A percentile compares a stretch with the other conserved stretches of the same genome.
These are phyloP conservation scores for Mesitornis unicolor DNA, from an alignment of 2,113 vertebrate species.

Conservation along the genomic window DNA sequence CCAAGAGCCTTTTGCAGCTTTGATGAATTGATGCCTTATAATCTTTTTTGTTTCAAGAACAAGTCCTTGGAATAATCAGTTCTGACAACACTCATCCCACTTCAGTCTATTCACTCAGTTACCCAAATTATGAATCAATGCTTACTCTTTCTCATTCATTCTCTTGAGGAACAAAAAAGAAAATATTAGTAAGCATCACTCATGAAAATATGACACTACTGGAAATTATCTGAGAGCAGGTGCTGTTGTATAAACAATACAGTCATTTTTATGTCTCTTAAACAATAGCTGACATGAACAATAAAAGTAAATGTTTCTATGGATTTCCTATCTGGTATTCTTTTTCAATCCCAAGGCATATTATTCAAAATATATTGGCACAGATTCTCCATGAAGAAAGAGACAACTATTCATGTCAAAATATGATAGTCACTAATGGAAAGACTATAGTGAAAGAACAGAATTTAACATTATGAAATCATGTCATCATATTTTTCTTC, in stretches of 20 bases:
- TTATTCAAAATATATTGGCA: background rate
- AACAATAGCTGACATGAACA: constrained; percentile 5
- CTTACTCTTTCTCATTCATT: background rate
- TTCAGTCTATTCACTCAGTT: background rate
- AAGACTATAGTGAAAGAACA: background rate
- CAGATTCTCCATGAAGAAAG: background rate
- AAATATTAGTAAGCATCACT: background rate
- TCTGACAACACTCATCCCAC: background rate
- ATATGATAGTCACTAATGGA: background rate
- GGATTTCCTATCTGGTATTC: constrained; percentile 14
- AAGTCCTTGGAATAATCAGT: background rate
- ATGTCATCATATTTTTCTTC: background rate
- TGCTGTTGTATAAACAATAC: background rate
- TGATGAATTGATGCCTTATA: background rate
- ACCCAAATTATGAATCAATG: background rate
- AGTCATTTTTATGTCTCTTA: constrained; percentile 4
- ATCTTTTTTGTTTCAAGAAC: background rate
- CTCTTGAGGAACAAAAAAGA: background rate
- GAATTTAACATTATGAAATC: background rate
- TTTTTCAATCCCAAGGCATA: background rate
- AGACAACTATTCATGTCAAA: background rate
- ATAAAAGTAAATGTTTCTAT: constrained; percentile 14
- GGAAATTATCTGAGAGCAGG: background rate
- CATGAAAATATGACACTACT: background rate
- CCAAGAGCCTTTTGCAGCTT: background rate